These are phyloP conservation scores for Chroicocephalus ridibundus DNA, from an alignment of 2,113 vertebrate species.

Conservation along the genomic window DNA sequence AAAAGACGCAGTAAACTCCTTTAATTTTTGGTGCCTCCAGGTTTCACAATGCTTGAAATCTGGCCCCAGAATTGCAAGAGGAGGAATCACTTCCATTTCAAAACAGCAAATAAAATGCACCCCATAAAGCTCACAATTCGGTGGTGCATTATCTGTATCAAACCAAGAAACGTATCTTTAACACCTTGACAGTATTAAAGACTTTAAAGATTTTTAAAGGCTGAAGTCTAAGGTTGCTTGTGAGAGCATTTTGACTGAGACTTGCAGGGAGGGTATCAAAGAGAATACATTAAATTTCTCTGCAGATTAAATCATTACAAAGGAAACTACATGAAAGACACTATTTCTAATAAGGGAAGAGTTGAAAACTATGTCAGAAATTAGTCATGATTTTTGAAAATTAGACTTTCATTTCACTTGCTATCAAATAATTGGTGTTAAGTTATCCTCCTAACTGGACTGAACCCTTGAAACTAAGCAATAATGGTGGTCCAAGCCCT, in stretches of 20 bases:
- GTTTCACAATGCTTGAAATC: background rate
- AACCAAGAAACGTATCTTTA: background rate
- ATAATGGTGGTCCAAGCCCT: background rate
- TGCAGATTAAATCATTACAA: conserved; percentile 36
- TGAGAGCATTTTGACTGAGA: background rate
- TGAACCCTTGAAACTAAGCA: background rate
- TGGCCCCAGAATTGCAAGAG: background rate
- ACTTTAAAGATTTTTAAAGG: conserved; percentile 9
- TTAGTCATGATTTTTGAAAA: conserved; percentile 36
- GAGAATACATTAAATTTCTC: conserved; percentile 36
- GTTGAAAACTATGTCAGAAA: conserved; percentile 38
- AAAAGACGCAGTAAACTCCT: background rate
- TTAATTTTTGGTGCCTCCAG: background rate
- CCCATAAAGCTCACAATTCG: background rate
- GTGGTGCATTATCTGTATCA: background rate
- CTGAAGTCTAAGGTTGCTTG: background rate
- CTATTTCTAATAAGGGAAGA: conserved; percentile 11
- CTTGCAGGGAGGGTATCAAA: conserved; percentile 31
- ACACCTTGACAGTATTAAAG: background rate
- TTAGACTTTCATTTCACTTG: conserved; percentile 11
- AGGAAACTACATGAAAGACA: conserved; percentile 44
- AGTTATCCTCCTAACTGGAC: background rate
- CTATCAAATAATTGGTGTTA: conserved; percentile 21
- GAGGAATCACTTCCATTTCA: background rate
- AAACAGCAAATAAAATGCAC: background rate